phyloP scores from a whole-genome alignment of 1,140 invertebrate species.

The Sipha flava region DNA sequence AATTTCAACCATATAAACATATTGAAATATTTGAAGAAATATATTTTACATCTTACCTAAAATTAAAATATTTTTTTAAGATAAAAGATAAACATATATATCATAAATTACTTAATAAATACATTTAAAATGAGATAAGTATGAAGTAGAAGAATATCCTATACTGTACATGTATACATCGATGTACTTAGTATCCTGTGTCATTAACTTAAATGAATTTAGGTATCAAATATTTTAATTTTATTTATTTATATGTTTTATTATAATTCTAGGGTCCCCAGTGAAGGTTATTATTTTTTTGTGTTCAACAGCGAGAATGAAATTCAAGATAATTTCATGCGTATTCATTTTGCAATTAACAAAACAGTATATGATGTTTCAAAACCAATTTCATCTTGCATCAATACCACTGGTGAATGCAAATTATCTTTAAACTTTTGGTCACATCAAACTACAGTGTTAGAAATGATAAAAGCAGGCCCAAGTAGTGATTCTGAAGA shows the following conservation, averaged over 20 bases:
- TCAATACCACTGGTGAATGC: conserved; percentile 55
- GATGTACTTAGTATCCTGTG: too few relatives aligned
- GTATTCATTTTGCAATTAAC: conserved; percentile 57
- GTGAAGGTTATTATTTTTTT: conserved; percentile 71
- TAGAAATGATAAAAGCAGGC: conserved; percentile 43
- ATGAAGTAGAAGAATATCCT: too few relatives aligned
- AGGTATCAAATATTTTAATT: background rate
- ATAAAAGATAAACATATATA: too few relatives aligned
- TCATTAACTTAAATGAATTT: too few relatives aligned
- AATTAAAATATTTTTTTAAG: too few relatives aligned
- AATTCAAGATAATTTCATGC: conserved; percentile 57
- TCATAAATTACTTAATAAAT: too few relatives aligned
- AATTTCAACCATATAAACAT: too few relatives aligned
- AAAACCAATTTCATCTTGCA: conserved; percentile 45
- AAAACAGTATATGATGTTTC: conserved; percentile 60
- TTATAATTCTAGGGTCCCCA: conserved; percentile 49
- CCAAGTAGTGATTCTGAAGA: conserved; percentile 62
- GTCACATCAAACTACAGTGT: conserved; percentile 53
- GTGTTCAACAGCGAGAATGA: conserved; percentile 75
- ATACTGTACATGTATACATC: too few relatives aligned
- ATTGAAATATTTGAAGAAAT: too few relatives aligned
- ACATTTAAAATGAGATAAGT: too few relatives aligned
- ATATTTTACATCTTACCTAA: too few relatives aligned
- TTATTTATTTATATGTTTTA: background rate
- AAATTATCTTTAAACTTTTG: conserved; percentile 58